phyloP scores from a whole-genome alignment of 2,113 vertebrate genomes.

The Ochotona princeps region DNA sequence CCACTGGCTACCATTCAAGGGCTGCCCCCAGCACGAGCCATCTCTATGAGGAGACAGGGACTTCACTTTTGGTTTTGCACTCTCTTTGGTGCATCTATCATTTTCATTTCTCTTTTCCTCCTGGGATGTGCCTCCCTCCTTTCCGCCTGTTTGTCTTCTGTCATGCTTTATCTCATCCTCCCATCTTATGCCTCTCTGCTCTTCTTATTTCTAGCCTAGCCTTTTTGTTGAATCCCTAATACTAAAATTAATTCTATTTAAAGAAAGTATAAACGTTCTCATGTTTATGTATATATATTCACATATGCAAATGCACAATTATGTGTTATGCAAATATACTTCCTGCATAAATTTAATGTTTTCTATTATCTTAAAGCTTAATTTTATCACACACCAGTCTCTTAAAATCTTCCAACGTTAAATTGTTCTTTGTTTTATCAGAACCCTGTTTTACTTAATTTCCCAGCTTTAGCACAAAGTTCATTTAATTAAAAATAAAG shows the following conservation, averaged over 20 bases:
- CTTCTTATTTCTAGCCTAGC: conserved; percentile 19
- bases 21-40: not conserved
- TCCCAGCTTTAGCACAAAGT: conserved; percentile 37
- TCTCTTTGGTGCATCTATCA: not conserved
- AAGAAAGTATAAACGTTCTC: conserved; percentile 24
- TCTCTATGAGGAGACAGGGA: not conserved
- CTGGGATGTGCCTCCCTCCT: not conserved
- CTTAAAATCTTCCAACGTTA: conserved; percentile 50
- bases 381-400: conserved; percentile 38
- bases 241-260: conserved; percentile 28
- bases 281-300: conserved; percentile 21
- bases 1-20: not conserved
- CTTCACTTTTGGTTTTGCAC: not conserved
- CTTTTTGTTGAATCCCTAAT: conserved; percentile 37
- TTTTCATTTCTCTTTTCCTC: not conserved
- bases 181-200: not conserved
- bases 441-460: conserved; percentile 18
- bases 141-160: not conserved
- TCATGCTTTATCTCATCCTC: not conserved
- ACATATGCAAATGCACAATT: not conserved
- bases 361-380: conserved; percentile 58
- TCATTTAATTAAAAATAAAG: conserved; percentile 55
- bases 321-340: conserved; percentile 45
- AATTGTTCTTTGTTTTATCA: conserved; percentile 40
- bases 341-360: not conserved